Base-by-base conservation (phyloP, 2,113 vertebrate species). In the Xiphorhynchus elegans region DNA sequence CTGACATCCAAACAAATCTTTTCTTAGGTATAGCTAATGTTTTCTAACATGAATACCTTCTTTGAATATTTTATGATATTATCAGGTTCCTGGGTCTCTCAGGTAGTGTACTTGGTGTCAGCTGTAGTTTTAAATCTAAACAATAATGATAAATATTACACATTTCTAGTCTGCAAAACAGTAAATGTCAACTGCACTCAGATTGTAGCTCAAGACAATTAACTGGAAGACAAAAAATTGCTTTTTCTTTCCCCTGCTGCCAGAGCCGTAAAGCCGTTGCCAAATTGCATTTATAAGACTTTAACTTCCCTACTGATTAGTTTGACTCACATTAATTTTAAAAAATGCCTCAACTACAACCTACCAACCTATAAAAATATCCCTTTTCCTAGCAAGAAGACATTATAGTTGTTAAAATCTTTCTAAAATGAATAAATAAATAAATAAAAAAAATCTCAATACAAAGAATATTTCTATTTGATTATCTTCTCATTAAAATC, bases 241-340 rank as follows among this genome's bases (percentile, higher is more conserved):
- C 23, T 73, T 91, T 95, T 91, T 66, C 52, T 87, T 89, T 93
- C 46, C 53, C 37, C 35, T 89, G 64, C 25, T 96, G 87, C 82
- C 84, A 87, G 84, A 89, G 87, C 58, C 83, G 84, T 95, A 96
- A 96, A 94, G 31, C 59, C 44, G 81, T 87, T 67, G 78, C 89
- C 86, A 94, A 93, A 96, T 91, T 97, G 78, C 87, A 62, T 96
- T 87, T 85, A 85, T 84, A 96, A 79, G 84, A 96, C 82, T 94
- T 96, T 96, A 94, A 94, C 81, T 96, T 94, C 84, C 77, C 63
- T 69, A 87, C 89, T 95, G 89, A 96, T 96, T 87, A 85, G 53
- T 94, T 94, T 76, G 84, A 94, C 49, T 93, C 62, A 90, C 70
- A 95, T 95, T 94, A 94, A 95, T 87, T 95, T 95, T 42, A 93